Conservation (phyloP, 2,888 invertebrate species). For the Ornithoptera alexandrae region DNA sequence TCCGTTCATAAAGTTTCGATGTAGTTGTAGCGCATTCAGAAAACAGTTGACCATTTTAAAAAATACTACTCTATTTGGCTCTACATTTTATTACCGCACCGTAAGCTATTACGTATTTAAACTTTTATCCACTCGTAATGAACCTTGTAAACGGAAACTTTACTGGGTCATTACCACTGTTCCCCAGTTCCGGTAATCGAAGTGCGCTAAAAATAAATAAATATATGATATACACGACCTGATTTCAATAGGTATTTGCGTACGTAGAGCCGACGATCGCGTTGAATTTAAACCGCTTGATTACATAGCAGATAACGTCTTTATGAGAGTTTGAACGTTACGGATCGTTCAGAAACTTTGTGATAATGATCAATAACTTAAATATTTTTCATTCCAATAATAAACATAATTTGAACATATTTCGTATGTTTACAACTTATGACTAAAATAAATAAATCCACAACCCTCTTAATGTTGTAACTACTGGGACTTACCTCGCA, state of each 20-base stretch:
- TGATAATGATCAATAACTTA: conserved; percentile 16
- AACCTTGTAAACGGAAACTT: conserved; percentile 24
- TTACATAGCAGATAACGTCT: conserved; percentile 27
- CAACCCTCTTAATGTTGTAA: too few relatives aligned
- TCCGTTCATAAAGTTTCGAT: conserved; percentile 11
- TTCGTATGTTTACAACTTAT: too few relatives aligned
- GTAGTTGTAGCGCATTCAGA: neutral
- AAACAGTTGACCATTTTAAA: conserved; percentile 10
- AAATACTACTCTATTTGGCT: conserved; percentile 14
- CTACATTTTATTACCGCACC: conserved; percentile 11
- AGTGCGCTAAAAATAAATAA: conserved; percentile 25
- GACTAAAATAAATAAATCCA: too few relatives aligned
- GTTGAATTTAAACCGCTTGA: conserved; percentile 27
- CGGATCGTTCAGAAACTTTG: neutral
- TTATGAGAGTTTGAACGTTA: conserved; percentile 21
- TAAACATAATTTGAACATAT: neutral
- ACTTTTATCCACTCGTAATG: conserved; percentile 19
- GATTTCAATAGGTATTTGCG: conserved; percentile 25
- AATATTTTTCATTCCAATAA: conserved; percentile 4
- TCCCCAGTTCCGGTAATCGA: conserved; percentile 26
- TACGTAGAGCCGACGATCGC: conserved; percentile 25
- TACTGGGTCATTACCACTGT: conserved; percentile 27
- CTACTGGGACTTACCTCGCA: too few relatives aligned
- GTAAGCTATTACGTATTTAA: conserved; percentile 7
- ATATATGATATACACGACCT: conserved; percentile 26